Percentiles rank a stretch among this genome's conserved stretches.
Evolutionary conservation across 2,888 invertebrate genomes (phyloP).

Genomic region (Leptinotarsa tumamoca): DNA sequence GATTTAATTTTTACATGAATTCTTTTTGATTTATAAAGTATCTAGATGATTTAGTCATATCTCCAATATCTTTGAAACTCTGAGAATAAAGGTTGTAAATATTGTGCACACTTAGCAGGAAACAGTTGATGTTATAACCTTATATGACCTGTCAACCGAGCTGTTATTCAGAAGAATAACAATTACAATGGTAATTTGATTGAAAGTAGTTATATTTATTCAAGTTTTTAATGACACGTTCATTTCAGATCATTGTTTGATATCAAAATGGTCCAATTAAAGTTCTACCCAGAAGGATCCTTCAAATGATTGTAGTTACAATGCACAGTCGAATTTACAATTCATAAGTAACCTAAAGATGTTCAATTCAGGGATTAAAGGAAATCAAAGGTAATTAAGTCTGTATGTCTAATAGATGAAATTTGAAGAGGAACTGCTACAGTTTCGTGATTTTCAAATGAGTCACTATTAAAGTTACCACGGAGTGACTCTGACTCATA

Average conservation of each 20-base stretch:
- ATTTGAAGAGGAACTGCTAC: too few species aligned
- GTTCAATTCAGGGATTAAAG: slow-evolving; percentile 60
- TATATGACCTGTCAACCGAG: slow-evolving; percentile 63
- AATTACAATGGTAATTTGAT: slow-evolving; percentile 23
- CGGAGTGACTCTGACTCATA: slow-evolving; percentile 3
- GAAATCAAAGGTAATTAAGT: slow-evolving; percentile 55
- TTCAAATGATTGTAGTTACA: slow-evolving; percentile 21
- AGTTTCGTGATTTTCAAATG: too few species aligned
- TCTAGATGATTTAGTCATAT: slow-evolving; percentile 31
- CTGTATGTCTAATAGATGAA: not conserved
- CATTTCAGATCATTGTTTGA: slow-evolving; percentile 3
- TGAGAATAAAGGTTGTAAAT: slow-evolving; percentile 6
- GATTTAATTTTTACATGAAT: slow-evolving; percentile 48
- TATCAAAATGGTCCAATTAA: slow-evolving; percentile 10
- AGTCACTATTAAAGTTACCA: not conserved
- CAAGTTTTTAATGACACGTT: not conserved
- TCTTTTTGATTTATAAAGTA: slow-evolving; percentile 47
- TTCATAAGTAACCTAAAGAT: slow-evolving; percentile 56
- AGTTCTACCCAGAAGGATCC: not conserved
- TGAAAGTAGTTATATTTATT: slow-evolving; percentile 12
- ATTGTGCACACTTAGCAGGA: slow-evolving; percentile 12
- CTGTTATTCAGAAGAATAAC: slow-evolving; percentile 49
- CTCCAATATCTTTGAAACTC: slow-evolving; percentile 4
- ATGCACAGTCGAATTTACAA: slow-evolving; percentile 26
- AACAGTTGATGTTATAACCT: slow-evolving; percentile 59